Evolutionary conservation across 2,888 invertebrate species (phyloP).

Genomic region (Blastobasis adustella): DNA sequence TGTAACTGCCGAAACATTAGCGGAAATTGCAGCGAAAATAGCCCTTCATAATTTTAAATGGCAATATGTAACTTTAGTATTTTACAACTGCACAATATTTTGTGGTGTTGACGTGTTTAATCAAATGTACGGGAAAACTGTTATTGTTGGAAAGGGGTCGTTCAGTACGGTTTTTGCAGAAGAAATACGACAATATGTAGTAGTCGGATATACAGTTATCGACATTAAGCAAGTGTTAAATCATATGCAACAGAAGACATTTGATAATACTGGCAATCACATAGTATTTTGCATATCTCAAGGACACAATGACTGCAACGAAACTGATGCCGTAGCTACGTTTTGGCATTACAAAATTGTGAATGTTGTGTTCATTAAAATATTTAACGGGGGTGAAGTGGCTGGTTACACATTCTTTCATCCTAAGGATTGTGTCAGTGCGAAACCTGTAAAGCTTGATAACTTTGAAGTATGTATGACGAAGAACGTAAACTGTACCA

Average conservation of each 20-base stretch:
- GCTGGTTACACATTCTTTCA: constrained; percentile 42
- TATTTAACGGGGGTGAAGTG: constrained; percentile 3
- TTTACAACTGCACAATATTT: constrained; percentile 38
- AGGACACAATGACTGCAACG: constrained; percentile 33
- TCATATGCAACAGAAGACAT: constrained; percentile 30
- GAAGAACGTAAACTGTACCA: too few species aligned
- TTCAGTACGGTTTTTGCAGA: neutral
- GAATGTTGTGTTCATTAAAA: constrained; percentile 40
- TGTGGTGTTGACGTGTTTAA: constrained; percentile 39
- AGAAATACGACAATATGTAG: constrained; percentile 30
- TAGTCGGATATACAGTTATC: constrained; percentile 34
- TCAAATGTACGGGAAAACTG: constrained; percentile 30
- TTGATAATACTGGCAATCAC: constrained; percentile 47
- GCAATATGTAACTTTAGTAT: constrained; percentile 40
- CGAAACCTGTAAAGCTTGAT: too few species aligned
- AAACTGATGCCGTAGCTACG: constrained; percentile 28
- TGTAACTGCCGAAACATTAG: constrained; percentile 20
- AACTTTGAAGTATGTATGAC: too few species aligned
- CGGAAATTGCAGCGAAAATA: constrained; percentile 38
- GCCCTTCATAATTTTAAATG: constrained; percentile 46
- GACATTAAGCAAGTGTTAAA: constrained; percentile 30
- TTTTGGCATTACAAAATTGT: constrained; percentile 47
- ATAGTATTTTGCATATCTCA: constrained; percentile 45
- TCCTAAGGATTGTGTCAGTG: constrained; percentile 28
- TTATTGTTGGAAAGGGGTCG: constrained; percentile 20